Conservation (phyloP, 2,113 vertebrate genomes). For the Hepsetus odoe region DNA sequence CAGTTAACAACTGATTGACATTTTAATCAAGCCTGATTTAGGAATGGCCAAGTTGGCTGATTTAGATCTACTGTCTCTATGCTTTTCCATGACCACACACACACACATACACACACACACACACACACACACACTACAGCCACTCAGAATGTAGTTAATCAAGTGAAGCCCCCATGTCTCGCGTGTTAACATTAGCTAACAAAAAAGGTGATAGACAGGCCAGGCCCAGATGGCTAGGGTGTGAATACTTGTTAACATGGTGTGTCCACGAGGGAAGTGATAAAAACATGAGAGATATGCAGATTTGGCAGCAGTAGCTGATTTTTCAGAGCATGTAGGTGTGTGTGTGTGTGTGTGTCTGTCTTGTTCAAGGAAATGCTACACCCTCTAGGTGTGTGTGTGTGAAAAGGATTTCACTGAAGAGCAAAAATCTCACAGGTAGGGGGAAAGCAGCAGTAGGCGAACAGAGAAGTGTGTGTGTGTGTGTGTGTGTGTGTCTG, state of each 20-base stretch:
- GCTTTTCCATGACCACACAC: too few relatives aligned
- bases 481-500: background rate
- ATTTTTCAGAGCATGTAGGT: background rate
- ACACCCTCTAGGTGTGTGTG: background rate
- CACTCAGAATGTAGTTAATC: too few relatives aligned
- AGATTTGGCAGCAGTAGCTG: constrained; percentile 2
- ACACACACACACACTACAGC: background rate
- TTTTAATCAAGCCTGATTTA: too few relatives aligned
- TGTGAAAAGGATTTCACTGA: background rate
- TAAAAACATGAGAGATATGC: constrained; percentile 3
- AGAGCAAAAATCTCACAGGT: background rate
- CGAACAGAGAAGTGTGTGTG: background rate
- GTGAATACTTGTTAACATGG: background rate
- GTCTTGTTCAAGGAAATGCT: background rate
- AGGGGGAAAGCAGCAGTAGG: background rate
- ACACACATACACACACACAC: too few relatives aligned
- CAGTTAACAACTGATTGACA: too few relatives aligned
- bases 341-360: background rate
- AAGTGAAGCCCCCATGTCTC: too few relatives aligned
- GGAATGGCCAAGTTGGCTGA: too few relatives aligned
- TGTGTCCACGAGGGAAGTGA: constrained; percentile 1
- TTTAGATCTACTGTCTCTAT: too few relatives aligned
- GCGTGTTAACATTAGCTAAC: background rate
- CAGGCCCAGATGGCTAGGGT: background rate
- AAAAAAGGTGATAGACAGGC: too few relatives aligned